Conservation (phyloP, 2,888 invertebrate genomes). For the Yponomeuta plumbellus region DNA sequence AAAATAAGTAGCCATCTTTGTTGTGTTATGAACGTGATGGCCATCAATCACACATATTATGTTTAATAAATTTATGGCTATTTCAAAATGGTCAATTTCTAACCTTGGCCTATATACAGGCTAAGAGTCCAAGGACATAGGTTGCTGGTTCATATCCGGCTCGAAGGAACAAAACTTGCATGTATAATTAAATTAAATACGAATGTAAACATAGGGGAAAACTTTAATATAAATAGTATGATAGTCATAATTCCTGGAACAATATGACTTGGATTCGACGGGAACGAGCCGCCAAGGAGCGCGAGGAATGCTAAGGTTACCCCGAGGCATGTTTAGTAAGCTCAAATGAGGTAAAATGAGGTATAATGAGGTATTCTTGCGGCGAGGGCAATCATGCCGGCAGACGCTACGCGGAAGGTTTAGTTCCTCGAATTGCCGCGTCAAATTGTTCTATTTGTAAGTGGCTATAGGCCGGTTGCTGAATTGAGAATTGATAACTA, state of each 20-base stretch:
- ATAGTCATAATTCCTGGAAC: not conserved
- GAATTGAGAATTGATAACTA: no score
- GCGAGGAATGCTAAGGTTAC: not conserved
- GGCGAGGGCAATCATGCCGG: constrained; percentile 11
- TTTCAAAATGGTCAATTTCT: no score
- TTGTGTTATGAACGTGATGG: no score
- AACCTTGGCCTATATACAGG: no score
- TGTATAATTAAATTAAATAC: no score
- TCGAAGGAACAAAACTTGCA: no score
- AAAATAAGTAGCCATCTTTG: no score
- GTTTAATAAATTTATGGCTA: no score
- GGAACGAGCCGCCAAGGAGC: not conserved
- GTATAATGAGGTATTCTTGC: constrained; percentile 14
- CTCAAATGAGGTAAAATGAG: constrained; percentile 4
- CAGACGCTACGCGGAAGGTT: constrained; percentile 8
- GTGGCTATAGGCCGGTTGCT: not conserved
- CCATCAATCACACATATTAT: no score
- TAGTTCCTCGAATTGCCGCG: constrained; percentile 6
- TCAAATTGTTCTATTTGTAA: constrained; percentile 10
- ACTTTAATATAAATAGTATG: not conserved
- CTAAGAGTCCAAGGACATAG: no score
- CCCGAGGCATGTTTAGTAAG: not conserved
- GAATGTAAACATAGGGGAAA: no score
- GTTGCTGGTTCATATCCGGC: no score
- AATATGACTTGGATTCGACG: not conserved